Conservation (phyloP, 2,113 vertebrate species). For the Xenus cinereus region DNA sequence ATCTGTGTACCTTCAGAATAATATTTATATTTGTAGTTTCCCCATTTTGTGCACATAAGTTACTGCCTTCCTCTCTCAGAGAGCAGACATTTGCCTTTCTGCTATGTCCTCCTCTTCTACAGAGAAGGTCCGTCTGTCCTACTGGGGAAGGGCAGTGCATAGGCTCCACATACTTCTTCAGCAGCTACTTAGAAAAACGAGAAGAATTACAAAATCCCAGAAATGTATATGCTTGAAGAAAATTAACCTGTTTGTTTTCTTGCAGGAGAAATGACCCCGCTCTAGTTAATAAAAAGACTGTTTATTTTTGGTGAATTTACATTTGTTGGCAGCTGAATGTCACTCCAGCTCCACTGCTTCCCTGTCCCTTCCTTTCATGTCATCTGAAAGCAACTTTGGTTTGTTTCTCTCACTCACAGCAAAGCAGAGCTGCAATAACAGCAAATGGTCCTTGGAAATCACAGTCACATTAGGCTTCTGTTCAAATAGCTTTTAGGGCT, state of each 20-base stretch:
- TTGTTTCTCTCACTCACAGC: conserved; percentile 68
- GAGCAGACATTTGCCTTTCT: background rate
- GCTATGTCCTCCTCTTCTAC: background rate
- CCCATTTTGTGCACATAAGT: background rate
- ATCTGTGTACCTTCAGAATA: background rate
- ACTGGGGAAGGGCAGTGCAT: background rate
- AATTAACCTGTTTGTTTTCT: conserved; percentile 24
- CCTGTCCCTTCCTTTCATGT: conserved; percentile 40
- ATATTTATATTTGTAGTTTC: background rate
- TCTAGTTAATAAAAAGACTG: conserved; percentile 29
- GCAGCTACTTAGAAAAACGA: background rate
- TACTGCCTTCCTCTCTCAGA: background rate
- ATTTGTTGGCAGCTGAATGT: conserved; percentile 31
- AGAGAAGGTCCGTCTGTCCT: background rate
- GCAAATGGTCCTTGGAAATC: conserved; percentile 83
- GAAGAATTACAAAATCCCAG: background rate
- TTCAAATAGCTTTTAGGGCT: conserved; percentile 82
- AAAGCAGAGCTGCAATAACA: conserved; percentile 75
- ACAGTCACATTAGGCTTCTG: conserved; percentile 79
- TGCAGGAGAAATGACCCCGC: background rate
- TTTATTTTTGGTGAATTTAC: conserved; percentile 63
- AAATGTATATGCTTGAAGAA: background rate
- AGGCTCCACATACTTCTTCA: background rate
- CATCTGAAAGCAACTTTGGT: conserved; percentile 70
- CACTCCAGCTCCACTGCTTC: conserved; percentile 45